Base-by-base conservation (phyloP, 2,888 invertebrate species). In the Allygus modestus region DNA sequence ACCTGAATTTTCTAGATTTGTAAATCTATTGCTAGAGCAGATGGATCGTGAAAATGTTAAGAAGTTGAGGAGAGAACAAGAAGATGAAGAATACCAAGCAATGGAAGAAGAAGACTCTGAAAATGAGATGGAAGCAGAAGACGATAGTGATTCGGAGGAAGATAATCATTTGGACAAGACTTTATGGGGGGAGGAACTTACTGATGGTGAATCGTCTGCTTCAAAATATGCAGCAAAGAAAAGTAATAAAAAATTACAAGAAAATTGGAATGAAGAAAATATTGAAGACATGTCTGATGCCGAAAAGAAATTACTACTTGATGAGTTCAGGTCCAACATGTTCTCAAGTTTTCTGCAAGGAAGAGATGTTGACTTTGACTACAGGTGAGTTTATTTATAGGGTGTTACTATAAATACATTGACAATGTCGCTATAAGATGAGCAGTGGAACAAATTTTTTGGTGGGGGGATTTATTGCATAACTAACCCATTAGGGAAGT, bases 301-400 rank as follows among this genome's bases (percentile, higher is more conserved):
- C 33, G 91, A 92, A 86, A 91, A 90, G 86, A 92, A 92, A 85
- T 90, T 97, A 65, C 90, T 97, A 0, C 92, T 93, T 84, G 93
- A 96, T 88, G 98, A 98, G 90, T 98, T 98, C 90, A 90, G 95
- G 9, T 95, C 95, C 69, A 94, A 95, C 87, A 97, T 98, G 97
- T 96, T 96, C 89, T 93, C 94, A 87, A 95, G 93, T 89, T 98
- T 98, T 90, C 90, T 98, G 54, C 93, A 95, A 86, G 98, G 98
- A 0, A 93, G 94, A 89, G 97, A 98, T 90, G 89, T 90, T 81
- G 95, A 96, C 87, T 96, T 97, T 91, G 96, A 98, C 90, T 98
- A 98, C 89, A 92, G 91, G 92, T 92, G 89, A 87, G 26, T 37
- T 37, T 37, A n/a, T n/a, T n/a, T n/a, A n/a, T n/a, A n/a, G n/a